Evolutionary conservation across 2,113 vertebrate species (phyloP).

Genomic region (Nansenia antarctica): DNA sequence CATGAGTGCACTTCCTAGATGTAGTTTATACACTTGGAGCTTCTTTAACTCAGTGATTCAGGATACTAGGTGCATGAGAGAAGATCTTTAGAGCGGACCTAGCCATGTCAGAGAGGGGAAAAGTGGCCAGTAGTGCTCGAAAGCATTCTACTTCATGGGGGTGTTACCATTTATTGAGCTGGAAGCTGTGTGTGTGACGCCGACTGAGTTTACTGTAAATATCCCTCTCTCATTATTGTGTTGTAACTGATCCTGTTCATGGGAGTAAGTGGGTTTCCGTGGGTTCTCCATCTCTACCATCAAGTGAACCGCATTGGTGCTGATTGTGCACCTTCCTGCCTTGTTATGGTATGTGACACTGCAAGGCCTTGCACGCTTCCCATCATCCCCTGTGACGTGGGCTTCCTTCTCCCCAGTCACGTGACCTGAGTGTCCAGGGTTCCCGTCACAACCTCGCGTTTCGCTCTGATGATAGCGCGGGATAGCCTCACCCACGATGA

Average conservation of each 20-base stretch:
- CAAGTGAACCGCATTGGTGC: background rate
- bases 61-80: background rate
- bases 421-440: background rate
- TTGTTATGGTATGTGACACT: constrained; percentile 6
- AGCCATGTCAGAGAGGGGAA: background rate
- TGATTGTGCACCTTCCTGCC: background rate
- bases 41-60: background rate
- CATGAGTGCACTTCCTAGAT: background rate
- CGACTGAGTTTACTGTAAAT: background rate
- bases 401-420: constrained; percentile 14
- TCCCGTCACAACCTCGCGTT: constrained; percentile 1
- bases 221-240: background rate
- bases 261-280: background rate
- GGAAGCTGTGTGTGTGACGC: background rate
- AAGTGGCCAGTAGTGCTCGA: background rate
- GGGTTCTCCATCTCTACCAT: background rate
- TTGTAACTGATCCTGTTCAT: background rate
- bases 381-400: background rate
- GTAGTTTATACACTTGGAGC: background rate
- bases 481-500: background rate
- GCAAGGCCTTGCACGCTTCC: background rate
- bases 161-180: background rate
- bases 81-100: background rate
- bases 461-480: background rate
- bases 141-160: background rate